Conservation (phyloP, 2,888 invertebrate species). For the Helleia helle region DNA sequence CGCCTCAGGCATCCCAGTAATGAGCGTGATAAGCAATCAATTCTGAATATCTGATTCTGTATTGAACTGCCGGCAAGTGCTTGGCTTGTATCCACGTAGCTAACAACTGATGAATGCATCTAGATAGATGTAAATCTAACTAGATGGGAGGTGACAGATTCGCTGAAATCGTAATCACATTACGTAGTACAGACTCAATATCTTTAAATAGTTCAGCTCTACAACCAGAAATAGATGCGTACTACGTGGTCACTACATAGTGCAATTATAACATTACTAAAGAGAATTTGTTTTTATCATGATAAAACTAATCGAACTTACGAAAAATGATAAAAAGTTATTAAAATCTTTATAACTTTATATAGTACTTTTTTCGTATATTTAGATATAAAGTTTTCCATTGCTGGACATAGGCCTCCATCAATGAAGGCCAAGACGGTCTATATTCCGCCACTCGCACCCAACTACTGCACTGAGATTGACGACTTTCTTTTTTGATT, state of each 20-base stretch:
- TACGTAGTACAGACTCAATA: neutral
- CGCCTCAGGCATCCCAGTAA: neutral
- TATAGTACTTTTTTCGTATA: no score
- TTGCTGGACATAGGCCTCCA: no score
- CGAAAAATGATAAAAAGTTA: no score
- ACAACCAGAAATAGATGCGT: neutral
- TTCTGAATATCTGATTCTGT: neutral
- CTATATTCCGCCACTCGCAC: no score
- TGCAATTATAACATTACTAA: no score
- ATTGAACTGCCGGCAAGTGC: neutral
- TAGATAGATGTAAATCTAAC: neutral
- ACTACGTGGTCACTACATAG: neutral
- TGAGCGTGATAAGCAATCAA: neutral
- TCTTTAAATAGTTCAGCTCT: neutral
- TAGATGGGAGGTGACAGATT: conserved; percentile 1
- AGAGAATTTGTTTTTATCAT: no score
- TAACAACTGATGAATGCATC: conserved; percentile 2
- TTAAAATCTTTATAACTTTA: no score
- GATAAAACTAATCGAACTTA: no score
- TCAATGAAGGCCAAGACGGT: no score
- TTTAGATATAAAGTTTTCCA: neutral
- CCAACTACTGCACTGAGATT: no score
- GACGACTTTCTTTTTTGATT: no score
- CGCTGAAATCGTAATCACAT: neutral
- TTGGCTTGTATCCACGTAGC: neutral